Evolutionary conservation across 2,113 vertebrate species (phyloP).

Genomic region (Platichthys flesus): DNA sequence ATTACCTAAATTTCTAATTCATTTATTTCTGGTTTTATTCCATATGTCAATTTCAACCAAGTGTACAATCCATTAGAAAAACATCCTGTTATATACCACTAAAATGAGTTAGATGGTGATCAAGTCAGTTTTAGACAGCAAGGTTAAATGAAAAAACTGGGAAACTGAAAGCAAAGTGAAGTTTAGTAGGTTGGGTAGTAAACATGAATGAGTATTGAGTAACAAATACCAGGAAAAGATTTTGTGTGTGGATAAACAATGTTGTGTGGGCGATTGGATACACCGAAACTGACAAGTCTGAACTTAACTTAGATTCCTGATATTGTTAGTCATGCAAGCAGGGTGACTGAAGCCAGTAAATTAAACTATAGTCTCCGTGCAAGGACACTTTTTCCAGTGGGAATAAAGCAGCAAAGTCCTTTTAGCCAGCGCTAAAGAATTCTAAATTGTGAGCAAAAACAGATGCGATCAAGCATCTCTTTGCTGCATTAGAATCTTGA

Average conservation of each 20-base stretch:
- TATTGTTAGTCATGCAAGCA: slow-evolving; percentile 66
- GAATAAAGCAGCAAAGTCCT: not conserved
- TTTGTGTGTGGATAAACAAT: no score
- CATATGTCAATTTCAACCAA: not conserved
- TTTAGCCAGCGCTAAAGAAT: slow-evolving; percentile 22
- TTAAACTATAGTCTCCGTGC: slow-evolving; percentile 6
- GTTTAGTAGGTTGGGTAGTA: slow-evolving; percentile 10
- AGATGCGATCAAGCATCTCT: slow-evolving; percentile 45
- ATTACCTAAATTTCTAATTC: no score
- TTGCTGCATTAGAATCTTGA: slow-evolving; percentile 31
- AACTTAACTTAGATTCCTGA: slow-evolving; percentile 10
- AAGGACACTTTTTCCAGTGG: not conserved
- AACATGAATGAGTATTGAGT: slow-evolving; percentile 10
- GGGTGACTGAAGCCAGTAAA: slow-evolving; percentile 21
- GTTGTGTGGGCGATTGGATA: not conserved
- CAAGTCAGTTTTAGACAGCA: not conserved
- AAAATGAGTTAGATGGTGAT: slow-evolving; percentile 29
- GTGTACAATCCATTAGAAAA: no score
- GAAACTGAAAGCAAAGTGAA: slow-evolving; percentile 13
- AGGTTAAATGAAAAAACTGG: slow-evolving; percentile 6
- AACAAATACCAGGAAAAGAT: not conserved
- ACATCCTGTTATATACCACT: not conserved
- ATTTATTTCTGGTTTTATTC: no score
- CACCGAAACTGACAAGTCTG: not conserved
- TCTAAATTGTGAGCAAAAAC: slow-evolving; percentile 19